phyloP scores from a whole-genome alignment of 2,888 invertebrate genomes.

The Clostera curtula region DNA sequence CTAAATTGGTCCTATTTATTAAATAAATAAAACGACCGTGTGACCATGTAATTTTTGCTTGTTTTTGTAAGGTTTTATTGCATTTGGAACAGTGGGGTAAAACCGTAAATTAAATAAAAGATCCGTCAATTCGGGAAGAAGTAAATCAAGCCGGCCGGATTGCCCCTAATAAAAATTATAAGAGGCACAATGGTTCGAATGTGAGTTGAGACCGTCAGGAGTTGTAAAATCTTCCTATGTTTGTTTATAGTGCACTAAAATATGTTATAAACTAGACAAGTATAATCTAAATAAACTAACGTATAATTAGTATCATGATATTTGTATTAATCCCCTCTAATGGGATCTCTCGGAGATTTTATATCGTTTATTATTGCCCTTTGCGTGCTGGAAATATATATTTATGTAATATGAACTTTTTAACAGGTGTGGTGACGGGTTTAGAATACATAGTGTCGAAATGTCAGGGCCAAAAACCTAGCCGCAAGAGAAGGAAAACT shows the following conservation, averaged over 20 bases:
- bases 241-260: constrained; percentile 74
- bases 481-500: no score
- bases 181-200: constrained; percentile 71
- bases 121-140: constrained; percentile 74
- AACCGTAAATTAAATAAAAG: constrained; percentile 72
- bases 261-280: constrained; percentile 74
- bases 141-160: constrained; percentile 74
- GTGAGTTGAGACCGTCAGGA: constrained; percentile 66
- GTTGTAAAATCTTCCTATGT: constrained; percentile 72
- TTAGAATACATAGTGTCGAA: no score
- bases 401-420: no score
- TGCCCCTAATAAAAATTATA: constrained; percentile 75
- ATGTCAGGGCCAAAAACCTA: no score
- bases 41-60: constrained; percentile 61
- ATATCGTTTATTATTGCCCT: constrained; percentile 40
- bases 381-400: constrained; percentile 6
- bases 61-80: constrained; percentile 68
- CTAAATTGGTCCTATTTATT: constrained; percentile 9
- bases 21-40: constrained; percentile 24
- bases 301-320: constrained; percentile 66
- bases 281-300: constrained; percentile 71
- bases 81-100: constrained; percentile 61
- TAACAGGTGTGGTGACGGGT: no score
- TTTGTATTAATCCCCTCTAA: constrained; percentile 45
- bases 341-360: constrained; percentile 25